Base-by-base conservation (phyloP, 2,113 vertebrate species). In the Furnarius figulus region DNA sequence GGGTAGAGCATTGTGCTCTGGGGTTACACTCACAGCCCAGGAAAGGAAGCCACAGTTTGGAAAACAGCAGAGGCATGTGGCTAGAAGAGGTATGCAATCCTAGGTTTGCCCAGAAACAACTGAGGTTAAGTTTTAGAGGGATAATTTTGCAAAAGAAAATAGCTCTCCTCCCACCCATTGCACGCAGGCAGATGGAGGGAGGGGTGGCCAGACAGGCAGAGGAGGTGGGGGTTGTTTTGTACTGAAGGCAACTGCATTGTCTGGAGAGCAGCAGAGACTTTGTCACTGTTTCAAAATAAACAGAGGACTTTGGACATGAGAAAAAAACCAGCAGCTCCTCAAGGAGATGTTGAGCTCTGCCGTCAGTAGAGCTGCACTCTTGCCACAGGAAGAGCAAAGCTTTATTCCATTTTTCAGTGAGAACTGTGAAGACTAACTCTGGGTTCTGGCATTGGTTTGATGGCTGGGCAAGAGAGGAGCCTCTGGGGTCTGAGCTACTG, bases 281-380 rank as follows among this genome's bases (percentile, higher is more conserved):
- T 85, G 84, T 87, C 78, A 46, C 31, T 10, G 23, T 85, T 96
- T 95, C 91, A 96, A 93, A 90, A 73, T 42, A 95, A 91, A 90
- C 75, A 89, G 53, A 91, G 84, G 14, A 79, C 59, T 93, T 58
- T 46, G 67, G 67, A 82, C 44, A 9, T 8, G 4, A 63, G 59
- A 89, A 46, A 35, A 91, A 89, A 90, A 21, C 14, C 82, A 92
- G 49, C 77, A 93, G 70, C 50, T 90, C 78, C 63, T 77, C 71
- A 19, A 85, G 70, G 72, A 15, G 63, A 37, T 2, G 1, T 0
- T 40, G 42, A 35, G 50, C 0, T 0, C 37, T 89, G 63, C 71
- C 0, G 0, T 70, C 46, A 80, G 67, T 49, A 89, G 77, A 85
- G 44, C 47, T 84, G 2, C 6, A 1, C 33, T 61, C 27, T 44